A percentile compares a stretch with the other conserved stretches of the same genome.
Evolutionary conservation across 2,888 invertebrate species (phyloP).

Genomic region (Graphium colonna): DNA sequence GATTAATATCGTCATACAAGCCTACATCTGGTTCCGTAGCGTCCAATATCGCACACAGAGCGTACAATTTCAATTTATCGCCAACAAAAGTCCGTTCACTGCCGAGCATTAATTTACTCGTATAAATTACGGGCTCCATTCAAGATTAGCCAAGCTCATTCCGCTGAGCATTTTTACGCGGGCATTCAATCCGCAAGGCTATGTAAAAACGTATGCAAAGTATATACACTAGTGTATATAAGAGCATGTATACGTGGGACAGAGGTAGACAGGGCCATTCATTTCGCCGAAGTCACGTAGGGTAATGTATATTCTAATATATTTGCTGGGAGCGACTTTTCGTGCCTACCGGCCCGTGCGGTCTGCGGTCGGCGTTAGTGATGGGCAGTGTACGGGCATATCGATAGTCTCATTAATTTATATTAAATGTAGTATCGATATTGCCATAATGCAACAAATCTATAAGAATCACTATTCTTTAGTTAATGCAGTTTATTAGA

Average conservation of each 20-base stretch:
- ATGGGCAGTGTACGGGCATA: constrained; percentile 28
- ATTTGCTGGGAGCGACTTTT: constrained; percentile 77
- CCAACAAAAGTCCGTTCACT: background rate
- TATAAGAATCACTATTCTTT: no score
- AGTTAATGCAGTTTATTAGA: no score
- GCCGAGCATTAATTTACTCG: constrained; percentile 21
- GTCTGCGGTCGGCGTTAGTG: constrained; percentile 63
- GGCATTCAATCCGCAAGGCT: constrained; percentile 35
- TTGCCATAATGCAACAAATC: background rate
- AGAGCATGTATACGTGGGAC: constrained; percentile 39
- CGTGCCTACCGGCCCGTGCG: constrained; percentile 75
- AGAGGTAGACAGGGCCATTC: constrained; percentile 60
- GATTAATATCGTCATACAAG: no score
- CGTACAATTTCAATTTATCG: background rate
- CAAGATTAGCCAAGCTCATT: constrained; percentile 13
- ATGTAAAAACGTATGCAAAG: constrained; percentile 28
- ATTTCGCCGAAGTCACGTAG: constrained; percentile 70
- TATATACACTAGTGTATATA: constrained; percentile 33
- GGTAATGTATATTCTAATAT: constrained; percentile 80
- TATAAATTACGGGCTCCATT: constrained; percentile 12
- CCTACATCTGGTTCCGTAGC: no score
- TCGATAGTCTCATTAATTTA: constrained; percentile 26
- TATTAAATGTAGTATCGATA: constrained; percentile 13
- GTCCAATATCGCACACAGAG: background rate
- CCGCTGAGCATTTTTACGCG: constrained; percentile 24